Base-by-base conservation (phyloP, 2,113 vertebrate genomes). In the Elachura formosa region DNA sequence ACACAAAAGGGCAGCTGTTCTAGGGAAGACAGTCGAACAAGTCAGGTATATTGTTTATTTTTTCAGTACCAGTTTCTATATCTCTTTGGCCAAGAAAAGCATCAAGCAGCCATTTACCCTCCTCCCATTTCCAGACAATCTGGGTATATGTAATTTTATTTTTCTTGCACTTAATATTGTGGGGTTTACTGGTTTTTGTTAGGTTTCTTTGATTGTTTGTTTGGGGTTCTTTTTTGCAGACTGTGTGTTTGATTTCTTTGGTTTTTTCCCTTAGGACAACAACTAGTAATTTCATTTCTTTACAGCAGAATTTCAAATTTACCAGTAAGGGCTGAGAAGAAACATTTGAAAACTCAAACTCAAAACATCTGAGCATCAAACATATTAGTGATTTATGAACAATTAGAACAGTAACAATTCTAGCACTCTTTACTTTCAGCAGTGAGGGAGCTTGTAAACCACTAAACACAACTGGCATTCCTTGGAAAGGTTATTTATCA, bases 141-240 rank as follows among this genome's bases (percentile, higher is more conserved):
- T 19, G 8, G 38, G 6, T 24, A 69, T n/a, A 28, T 51, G 13
- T n/a, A 1, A 41, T 80, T 76, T 74, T 71, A 69, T 31, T 93
- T 41, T 62, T 71, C 29, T 40, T 29, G 38, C 43, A 59, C 67
- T 64, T 84, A 66, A 38, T 40, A 15, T 17, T 62, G 3, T 16
- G 3, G 8, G 7, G 19, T n/a, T 68, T 49, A 40, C 10, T 23
- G 6, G 0, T 45, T 43, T 59, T 77, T 14, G 25, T 56, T 66
- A 33, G 22, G 3, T 26, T 85, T 67, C 41, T 25, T 74, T 16
- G 2, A 7, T 74, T 58, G 21, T 34, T 74, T 40, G 26, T 3
- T 13, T 45, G 21, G 2, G 28, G 36, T 36, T 9, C 33, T 13
- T 48, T 62, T 49, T 18, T 31, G 3, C 0, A 0, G 5, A 4